Evolutionary conservation across 2,888 invertebrate genomes (phyloP).

Genomic region (Archaeoteleia sp.): DNA sequence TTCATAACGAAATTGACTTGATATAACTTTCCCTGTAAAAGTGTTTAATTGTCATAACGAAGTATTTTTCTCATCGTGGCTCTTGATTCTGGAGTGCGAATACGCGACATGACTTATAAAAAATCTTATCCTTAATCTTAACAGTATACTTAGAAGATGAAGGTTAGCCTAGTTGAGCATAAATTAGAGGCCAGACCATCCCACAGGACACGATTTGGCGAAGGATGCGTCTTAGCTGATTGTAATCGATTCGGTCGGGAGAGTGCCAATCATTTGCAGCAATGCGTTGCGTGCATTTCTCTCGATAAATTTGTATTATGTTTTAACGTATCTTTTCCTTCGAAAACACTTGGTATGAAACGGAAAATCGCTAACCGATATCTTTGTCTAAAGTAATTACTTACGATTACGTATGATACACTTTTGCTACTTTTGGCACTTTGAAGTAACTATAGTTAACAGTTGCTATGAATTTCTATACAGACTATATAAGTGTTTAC

Average conservation of each 20-base stretch:
- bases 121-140: conserved; percentile 49
- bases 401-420: conserved; percentile 24
- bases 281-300: conserved; percentile 10
- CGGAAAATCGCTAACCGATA: background rate
- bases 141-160: conserved; percentile 64
- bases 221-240: conserved; percentile 71
- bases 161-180: conserved; percentile 73
- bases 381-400: conserved; percentile 7
- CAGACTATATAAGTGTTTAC: conserved; percentile 33
- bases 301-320: conserved; percentile 30
- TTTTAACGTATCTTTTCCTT: conserved; percentile 1
- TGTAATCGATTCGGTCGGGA: conserved; percentile 62
- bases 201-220: conserved; percentile 44
- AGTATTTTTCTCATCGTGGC: background rate
- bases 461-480: conserved; percentile 26
- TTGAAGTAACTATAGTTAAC: conserved; percentile 36
- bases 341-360: background rate
- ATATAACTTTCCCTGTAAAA: too few species aligned
- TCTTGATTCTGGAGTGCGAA: conserved; percentile 25
- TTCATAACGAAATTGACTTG: too few species aligned
- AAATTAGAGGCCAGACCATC: conserved; percentile 72
- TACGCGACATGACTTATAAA: conserved; percentile 23
- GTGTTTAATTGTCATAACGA: too few species aligned
- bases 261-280: conserved; percentile 35
- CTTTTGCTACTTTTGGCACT: conserved; percentile 38